phyloP scores from a whole-genome alignment of 2,797 vertebrate genomes.

The Etheostoma nigrum region DNA sequence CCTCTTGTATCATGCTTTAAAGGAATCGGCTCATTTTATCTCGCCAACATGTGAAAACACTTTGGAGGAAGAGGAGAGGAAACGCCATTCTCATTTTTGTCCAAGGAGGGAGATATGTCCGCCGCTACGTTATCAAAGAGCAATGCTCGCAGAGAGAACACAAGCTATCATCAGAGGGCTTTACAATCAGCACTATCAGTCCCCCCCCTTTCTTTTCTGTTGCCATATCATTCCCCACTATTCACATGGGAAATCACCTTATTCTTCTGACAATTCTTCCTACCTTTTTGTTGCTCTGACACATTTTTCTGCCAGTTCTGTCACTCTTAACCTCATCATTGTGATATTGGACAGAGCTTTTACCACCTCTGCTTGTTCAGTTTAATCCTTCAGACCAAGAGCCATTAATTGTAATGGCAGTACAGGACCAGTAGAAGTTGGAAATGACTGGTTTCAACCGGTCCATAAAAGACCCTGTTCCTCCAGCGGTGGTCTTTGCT shows the following conservation, averaged over 20 bases:
- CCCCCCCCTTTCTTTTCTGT: slow-evolving; percentile 4
- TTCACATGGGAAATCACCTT: slow-evolving; percentile 43
- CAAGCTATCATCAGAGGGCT: slow-evolving; percentile 56
- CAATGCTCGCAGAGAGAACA: slow-evolving; percentile 44
- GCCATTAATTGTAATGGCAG: neutral
- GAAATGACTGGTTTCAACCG: slow-evolving; percentile 26
- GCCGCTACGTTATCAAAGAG: slow-evolving; percentile 57
- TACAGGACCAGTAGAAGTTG: slow-evolving; percentile 3
- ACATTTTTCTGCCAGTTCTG: neutral
- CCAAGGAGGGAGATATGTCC: slow-evolving; percentile 32
- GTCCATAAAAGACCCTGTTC: slow-evolving; percentile 29
- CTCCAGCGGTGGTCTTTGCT: neutral
- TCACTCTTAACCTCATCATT: neutral
- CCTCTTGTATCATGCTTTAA: slow-evolving; percentile 46
- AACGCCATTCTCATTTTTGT: slow-evolving; percentile 49
- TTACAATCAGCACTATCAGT: slow-evolving; percentile 42
- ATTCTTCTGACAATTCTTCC: slow-evolving; percentile 10
- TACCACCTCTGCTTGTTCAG: slow-evolving; percentile 20
- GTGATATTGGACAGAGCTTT: slow-evolving; percentile 21
- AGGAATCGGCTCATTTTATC: slow-evolving; percentile 52
- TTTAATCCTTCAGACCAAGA: slow-evolving; percentile 19
- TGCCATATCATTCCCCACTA: slow-evolving; percentile 28
- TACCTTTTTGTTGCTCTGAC: neutral
- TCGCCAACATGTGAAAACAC: slow-evolving; percentile 14
- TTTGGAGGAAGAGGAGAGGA: slow-evolving; percentile 9